Evolutionary conservation across 2,888 invertebrate species (phyloP), one percentile per base, ranked within the genome.

Genomic region (Acrobasis suavella): DNA sequence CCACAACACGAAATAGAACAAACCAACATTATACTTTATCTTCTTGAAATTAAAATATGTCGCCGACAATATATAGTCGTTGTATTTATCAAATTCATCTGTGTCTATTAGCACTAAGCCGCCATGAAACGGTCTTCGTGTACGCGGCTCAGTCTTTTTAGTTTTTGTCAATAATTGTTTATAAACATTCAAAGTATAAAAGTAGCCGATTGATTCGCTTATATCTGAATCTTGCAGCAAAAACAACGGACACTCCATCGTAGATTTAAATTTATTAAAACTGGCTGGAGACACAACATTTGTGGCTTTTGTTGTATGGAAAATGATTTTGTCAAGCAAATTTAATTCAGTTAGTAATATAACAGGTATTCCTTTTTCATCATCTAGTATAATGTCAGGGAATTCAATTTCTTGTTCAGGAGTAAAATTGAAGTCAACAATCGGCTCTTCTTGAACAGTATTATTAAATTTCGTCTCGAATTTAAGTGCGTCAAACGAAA

Each of bases 351-450:
- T 75, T 51, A 77, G 58, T 50, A 82, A 60, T 58, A 83, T 62
- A 42, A 83, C 83, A 59, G 83, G 82, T 2, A 83, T 72, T 65
- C 81, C 82, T 70, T 73, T 82, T 0, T 82, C 78, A 51, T 81
- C 75, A 9, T 72, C 72, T 16, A 79, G 54, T 66, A 83, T 82
- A 3, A 83, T 71, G 61, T 83, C 83, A 55, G 82, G 83, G 49
- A 83, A 83, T 39, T 69, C 69, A 14, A 82, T 80, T 71, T 80
- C 77, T 72, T 79, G 74, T 58, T 77, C 80, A 8, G 69, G 16
- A 56, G 69, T 39, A 46, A 81, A 80, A 64, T 77, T 64, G 0
- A 78, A 67, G 60, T 80, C 70, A 16, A 69, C 69, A 0, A 79
- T 72, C 3, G 58, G 64, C 63, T 80, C 76, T 60, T 81, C 77